phyloP scores from a whole-genome alignment of 2,888 invertebrate genomes.

The Entomobrya proxima region DNA sequence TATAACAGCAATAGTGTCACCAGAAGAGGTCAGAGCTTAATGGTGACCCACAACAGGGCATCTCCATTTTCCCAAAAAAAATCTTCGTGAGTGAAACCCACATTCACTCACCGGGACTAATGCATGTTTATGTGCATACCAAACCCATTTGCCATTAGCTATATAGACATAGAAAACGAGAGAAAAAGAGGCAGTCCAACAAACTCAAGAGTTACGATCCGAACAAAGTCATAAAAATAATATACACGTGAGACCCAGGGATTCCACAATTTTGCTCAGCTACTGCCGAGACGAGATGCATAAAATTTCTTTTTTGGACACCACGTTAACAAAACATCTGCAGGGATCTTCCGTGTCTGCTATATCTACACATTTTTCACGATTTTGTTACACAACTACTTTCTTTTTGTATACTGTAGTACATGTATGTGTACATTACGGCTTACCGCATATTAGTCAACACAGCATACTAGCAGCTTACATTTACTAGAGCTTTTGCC shows the following conservation, averaged over 20 bases:
- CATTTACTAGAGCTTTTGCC: too few relatives aligned
- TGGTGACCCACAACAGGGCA: conserved; percentile 51
- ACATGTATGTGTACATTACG: conserved; percentile 41
- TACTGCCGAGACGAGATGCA: conserved; percentile 54
- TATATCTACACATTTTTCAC: conserved; percentile 17
- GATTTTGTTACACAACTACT: background rate
- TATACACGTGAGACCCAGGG: conserved; percentile 56
- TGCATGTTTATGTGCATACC: conserved; percentile 19
- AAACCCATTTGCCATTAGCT: background rate
- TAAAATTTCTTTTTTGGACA: conserved; percentile 58
- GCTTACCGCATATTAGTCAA: conserved; percentile 51
- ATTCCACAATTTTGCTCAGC: conserved; percentile 52
- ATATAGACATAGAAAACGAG: background rate
- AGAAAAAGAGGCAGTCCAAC: conserved; percentile 20
- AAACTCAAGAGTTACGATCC: conserved; percentile 51
- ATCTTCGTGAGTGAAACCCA: conserved; percentile 10
- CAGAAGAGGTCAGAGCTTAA: conserved; percentile 51
- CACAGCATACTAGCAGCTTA: background rate
- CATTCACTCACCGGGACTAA: conserved; percentile 9
- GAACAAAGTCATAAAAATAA: conserved; percentile 59
- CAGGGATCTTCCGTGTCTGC: conserved; percentile 42
- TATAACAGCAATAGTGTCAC: conserved; percentile 39
- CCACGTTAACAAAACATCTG: conserved; percentile 58
- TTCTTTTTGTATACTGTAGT: background rate
- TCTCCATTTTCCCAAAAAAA: conserved; percentile 5